A percentile compares a stretch with the other conserved stretches of the same genome.
Conservation (phyloP, 2,113 vertebrate genomes). For the Hypocryptadius cinnamomeus region DNA sequence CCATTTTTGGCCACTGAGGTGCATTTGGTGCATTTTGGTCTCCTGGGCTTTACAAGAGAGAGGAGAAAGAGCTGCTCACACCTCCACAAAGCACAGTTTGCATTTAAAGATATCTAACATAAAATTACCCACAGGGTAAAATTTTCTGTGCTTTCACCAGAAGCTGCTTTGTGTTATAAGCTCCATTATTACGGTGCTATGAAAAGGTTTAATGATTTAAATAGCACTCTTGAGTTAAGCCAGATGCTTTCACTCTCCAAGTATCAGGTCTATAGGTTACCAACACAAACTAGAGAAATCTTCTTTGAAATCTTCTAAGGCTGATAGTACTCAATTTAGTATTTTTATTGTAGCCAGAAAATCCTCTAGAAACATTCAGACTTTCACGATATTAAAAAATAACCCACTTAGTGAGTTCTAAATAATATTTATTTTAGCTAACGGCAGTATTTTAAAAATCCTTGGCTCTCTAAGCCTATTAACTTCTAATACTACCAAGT, state of each 20-base stretch:
- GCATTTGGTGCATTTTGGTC: neutral
- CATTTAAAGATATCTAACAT: neutral
- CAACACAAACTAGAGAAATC: neutral
- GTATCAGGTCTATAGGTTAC: conserved; percentile 38
- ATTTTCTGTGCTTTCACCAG: neutral
- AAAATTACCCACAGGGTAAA: neutral
- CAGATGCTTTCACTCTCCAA: conserved; percentile 16
- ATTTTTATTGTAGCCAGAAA: conserved; percentile 50
- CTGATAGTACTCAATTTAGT: conserved; percentile 17
- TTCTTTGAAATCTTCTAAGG: conserved; percentile 12
- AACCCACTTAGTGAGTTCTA: conserved; percentile 19
- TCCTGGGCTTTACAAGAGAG: neutral
- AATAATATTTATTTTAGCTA: conserved; percentile 62
- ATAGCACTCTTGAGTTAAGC: conserved; percentile 22
- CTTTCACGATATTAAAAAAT: conserved; percentile 47
- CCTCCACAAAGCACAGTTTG: neutral
- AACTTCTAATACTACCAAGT: conserved; percentile 56
- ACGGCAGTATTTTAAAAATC: conserved; percentile 62
- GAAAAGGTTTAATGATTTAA: conserved; percentile 60
- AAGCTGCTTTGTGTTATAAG: neutral
- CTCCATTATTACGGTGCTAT: conserved; percentile 39
- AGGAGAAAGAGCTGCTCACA: neutral
- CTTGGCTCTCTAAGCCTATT: conserved; percentile 62
- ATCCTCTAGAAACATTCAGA: conserved; percentile 49
- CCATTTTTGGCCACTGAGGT: neutral